A percentile compares a stretch with the other conserved stretches of the same genome.
These are phyloP conservation scores for Eupristina koningsbergeri DNA, from an alignment of 1,140 invertebrate genomes.

Conservation along the genomic window DNA sequence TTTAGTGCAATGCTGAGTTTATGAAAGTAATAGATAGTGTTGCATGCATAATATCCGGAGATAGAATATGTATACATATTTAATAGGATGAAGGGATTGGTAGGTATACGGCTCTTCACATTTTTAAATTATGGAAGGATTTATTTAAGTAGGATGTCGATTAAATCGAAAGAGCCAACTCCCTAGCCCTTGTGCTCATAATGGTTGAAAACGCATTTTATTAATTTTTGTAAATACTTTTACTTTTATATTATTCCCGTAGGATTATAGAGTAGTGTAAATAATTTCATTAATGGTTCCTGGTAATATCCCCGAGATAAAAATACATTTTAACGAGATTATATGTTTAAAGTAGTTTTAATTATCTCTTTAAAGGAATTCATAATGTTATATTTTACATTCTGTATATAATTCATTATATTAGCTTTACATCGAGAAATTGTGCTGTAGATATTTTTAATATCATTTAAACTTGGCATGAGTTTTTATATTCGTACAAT, in stretches of 20 bases:
- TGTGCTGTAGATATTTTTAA: background rate
- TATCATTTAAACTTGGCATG: background rate
- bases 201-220: slow-evolving; percentile 28
- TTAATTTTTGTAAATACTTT: slow-evolving; percentile 30
- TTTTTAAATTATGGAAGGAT: slow-evolving; percentile 16
- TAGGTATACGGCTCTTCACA: background rate
- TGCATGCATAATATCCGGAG: background rate
- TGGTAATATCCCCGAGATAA: background rate
- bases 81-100: background rate
- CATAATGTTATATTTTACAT: slow-evolving; percentile 15
- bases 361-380: slow-evolving; percentile 2
- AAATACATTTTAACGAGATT: slow-evolving; percentile 19
- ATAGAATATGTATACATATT: background rate
- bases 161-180: background rate
- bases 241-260: background rate
- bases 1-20: background rate
- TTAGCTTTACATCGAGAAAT: background rate
- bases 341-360: background rate
- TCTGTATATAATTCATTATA: slow-evolving; percentile 3
- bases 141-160: slow-evolving; percentile 19
- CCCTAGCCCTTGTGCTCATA: background rate
- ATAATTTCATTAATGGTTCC: slow-evolving; percentile 16
- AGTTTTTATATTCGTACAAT: background rate
- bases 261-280: slow-evolving; percentile 23
- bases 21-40: background rate